Base-by-base conservation (phyloP, 2,888 invertebrate species). In the Lasioglossum leucozonium region DNA sequence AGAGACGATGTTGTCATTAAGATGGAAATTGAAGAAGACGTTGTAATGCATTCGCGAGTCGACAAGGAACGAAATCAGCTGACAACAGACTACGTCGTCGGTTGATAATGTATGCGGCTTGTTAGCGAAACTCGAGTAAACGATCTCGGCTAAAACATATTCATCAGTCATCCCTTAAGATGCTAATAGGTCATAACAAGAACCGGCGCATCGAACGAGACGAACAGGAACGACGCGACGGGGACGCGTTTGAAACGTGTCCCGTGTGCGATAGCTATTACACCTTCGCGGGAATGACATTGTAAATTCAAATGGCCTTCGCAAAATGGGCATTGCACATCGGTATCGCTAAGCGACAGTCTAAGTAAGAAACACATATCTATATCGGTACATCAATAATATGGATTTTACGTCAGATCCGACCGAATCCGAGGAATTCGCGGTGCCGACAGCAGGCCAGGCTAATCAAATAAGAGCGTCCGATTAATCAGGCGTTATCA, bases 401-500 rank as follows among this genome's bases (percentile, higher is more conserved):
- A 8, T 3, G 22, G 22, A 6, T 8, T 22, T 22, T 8, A 8
- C 2, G 51, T 51, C 10, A 8, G 22, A 22, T 51, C 8, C 22
- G 51, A 51, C 6, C 6, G 51, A 22, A 42, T 42, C 8, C 10
- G 11, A 42, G 40, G 40, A 42, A 42, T 42, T 42, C 40, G 26
- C n/a, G 55, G n/a, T 34, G 3, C 6, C 16, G 62, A 62, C 0
- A 30, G 3, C 34, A 10, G 2, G 30, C 18, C 18, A 3, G 0
- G 34, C 8, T 65, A 65, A 65, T 65, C 34, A 13, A 67, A 67
- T 37, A 67, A 67, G 30, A 83, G 76, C 18, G 47, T 83, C 47
- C 82, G 58, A 82, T 77, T 73, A 74, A 67, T 77, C 67, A 67
- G 37, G 0, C 37, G 58, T 77, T 65, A 73, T n/a, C 40, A 26